A percentile compares a stretch with the other conserved stretches of the same genome.
Conservation (phyloP, 2,797 vertebrate species). For the Tamandua tetradactyla region DNA sequence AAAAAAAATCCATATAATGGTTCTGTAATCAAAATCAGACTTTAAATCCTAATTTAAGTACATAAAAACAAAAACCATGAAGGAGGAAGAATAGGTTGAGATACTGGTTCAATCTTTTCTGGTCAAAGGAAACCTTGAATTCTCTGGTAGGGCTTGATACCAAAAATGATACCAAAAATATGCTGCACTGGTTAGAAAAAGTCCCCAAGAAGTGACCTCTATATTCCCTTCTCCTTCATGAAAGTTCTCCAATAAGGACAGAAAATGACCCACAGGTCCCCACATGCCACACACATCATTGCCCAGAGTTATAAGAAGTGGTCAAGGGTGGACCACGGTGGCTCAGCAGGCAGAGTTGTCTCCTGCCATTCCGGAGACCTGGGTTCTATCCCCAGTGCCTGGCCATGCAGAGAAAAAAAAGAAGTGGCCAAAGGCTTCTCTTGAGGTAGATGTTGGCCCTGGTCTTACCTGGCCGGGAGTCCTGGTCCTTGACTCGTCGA, state of each 20-base stretch:
- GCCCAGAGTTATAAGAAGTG: no score
- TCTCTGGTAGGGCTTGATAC: background rate
- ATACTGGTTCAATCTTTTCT: rapidly evolving
- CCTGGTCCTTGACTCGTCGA: no score
- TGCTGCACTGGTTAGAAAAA: background rate
- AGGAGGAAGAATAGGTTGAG: rapidly evolving
- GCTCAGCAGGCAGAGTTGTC: no score
- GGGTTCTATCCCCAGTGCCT: no score
- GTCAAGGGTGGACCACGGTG: no score
- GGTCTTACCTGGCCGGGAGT: no score
- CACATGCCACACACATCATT: background rate
- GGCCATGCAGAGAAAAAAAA: no score
- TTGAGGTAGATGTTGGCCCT: rapidly evolving
- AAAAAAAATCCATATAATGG: no score
- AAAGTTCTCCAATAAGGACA: background rate
- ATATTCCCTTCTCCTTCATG: background rate
- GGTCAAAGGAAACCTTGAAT: background rate
- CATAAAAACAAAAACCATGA: background rate
- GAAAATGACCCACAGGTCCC: background rate
- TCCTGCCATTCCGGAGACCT: no score
- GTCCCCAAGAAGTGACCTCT: background rate
- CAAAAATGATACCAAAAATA: background rate
- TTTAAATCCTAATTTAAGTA: no score
- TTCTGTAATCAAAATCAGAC: no score
- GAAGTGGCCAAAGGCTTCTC: background rate